Evolutionary conservation across 1,140 invertebrate species (phyloP), one percentile per base, ranked within the genome.

Genomic region (Drosophila neocordata): DNA sequence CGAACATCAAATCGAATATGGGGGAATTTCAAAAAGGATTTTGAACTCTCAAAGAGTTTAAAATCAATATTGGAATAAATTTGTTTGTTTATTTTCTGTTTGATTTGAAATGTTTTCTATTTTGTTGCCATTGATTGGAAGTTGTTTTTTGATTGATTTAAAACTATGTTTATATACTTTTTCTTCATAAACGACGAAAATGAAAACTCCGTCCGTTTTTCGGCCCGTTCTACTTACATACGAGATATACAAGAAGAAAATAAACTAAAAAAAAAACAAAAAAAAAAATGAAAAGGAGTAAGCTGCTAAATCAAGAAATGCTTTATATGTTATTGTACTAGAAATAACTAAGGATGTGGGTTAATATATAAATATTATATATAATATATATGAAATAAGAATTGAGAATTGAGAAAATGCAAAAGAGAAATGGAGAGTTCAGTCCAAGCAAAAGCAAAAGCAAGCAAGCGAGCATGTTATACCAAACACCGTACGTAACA

Each of bases 401-500:
- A 65, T 48, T 44, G 41, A 13, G 11, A 66, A 60, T 41, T 41
- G 12, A 15, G 27, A 31, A 31, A 31, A 0, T 3, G 7, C 2
- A 31, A 51, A 41, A 20, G 1, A 55, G 38, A 44, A 61, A 20
- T 11, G 37, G 37, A 58, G 15, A 52, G 41, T 60, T 65, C 76
- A 79, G 75, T 82, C 75, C 79, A 87, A 79, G 82, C 79, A 57
- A 79, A n/a, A n/a, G n/a, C n/a, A n/a, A 38, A 41, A 41, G 38
- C 4, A 18, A 44, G 41, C 41, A 8, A 9, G 41, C 15, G 41
- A 48, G 41, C 75, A 85, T 75, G 70, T 81, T 85, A 81, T 89
- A 89, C 78, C 75, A 89, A 89, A 90, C 87, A 90, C 87, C 87
- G 87, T 90, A 90, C 81, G 85, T 90, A 90, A 90, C 87, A 90